phyloP scores from a whole-genome alignment of 2,888 invertebrate genomes.

The Hirtodrosophila cameraria region DNA sequence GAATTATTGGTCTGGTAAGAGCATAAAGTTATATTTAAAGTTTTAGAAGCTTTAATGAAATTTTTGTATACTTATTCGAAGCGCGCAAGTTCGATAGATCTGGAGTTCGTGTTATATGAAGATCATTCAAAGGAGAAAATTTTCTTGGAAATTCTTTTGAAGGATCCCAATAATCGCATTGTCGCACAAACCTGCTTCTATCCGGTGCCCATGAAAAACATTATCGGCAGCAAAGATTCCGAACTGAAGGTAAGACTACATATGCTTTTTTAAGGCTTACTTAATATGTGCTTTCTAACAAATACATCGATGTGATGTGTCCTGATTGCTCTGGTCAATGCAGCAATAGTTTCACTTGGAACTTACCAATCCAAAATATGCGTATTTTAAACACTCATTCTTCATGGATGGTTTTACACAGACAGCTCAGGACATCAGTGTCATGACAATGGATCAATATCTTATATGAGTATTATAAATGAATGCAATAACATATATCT shows the following conservation, averaged over 20 bases:
- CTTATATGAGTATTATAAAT: conserved; percentile 35
- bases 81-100: conserved; percentile 70
- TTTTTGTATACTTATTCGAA: conserved; percentile 28
- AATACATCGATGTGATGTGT: conserved; percentile 48
- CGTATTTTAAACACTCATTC: conserved; percentile 66
- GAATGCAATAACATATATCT: background rate
- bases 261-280: no score
- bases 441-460: conserved; percentile 79
- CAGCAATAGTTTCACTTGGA: conserved; percentile 69
- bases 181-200: conserved; percentile 88
- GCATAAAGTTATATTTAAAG: background rate
- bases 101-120: conserved; percentile 51
- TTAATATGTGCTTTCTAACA: background rate
- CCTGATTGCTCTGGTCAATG: conserved; percentile 44
- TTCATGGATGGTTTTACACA: conserved; percentile 66
- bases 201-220: conserved; percentile 86
- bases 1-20: conserved; percentile 71
- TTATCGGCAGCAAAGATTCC: conserved; percentile 85
- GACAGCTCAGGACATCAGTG: conserved; percentile 58
- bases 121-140: conserved; percentile 51
- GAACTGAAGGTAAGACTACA: conserved; percentile 85
- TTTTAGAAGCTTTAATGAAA: background rate
- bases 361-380: conserved; percentile 75
- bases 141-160: conserved; percentile 82
- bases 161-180: conserved; percentile 59